phyloP scores from a whole-genome alignment of 2,888 invertebrate genomes.

The Sphaerophoria rueppellii region DNA sequence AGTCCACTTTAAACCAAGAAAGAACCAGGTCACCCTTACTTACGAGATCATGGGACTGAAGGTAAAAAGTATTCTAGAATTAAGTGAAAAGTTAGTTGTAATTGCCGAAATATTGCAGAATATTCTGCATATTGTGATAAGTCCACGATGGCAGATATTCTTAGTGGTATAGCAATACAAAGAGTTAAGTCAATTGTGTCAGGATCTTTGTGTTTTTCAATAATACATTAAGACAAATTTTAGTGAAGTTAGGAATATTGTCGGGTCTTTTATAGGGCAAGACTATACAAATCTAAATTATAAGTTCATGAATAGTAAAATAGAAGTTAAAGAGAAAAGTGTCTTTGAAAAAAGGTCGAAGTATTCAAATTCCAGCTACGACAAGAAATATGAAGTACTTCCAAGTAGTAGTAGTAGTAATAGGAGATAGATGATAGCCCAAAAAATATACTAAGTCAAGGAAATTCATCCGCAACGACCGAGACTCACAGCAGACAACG shows the following conservation, averaged over 20 bases:
- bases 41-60: not conserved
- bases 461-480: not conserved
- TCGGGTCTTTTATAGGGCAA: not conserved
- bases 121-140: not conserved
- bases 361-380: not conserved
- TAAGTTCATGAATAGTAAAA: not conserved
- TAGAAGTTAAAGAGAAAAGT: not conserved
- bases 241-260: not conserved
- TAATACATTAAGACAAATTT: not conserved
- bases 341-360: not conserved
- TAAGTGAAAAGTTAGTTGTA: not conserved
- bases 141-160: not conserved
- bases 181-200: not conserved
- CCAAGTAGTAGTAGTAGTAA: too few relatives aligned
- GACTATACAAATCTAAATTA: not conserved
- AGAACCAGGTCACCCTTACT: not conserved
- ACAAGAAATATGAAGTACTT: too few relatives aligned
- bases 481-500: not conserved
- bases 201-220: not conserved
- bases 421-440: too few relatives aligned
- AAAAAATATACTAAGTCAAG: too few relatives aligned
- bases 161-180: not conserved
- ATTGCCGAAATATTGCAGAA: not conserved
- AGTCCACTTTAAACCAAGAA: not conserved
- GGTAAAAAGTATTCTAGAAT: not conserved